Conservation (phyloP, 2,888 invertebrate genomes). For the Elgonia sp. region DNA sequence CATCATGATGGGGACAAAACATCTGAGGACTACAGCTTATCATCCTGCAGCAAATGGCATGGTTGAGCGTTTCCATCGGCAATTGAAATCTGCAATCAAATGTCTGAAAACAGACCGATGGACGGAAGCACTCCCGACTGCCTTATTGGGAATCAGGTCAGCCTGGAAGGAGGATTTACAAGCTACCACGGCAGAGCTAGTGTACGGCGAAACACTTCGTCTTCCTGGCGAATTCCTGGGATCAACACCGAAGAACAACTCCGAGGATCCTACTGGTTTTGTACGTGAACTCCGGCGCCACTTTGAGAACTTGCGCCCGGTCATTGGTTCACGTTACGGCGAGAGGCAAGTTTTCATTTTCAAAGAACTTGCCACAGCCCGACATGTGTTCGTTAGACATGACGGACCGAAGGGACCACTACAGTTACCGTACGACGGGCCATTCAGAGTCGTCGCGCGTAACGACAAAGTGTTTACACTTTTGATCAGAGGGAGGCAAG, state of each 20-base stretch:
- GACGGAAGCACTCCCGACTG: constrained; percentile 76
- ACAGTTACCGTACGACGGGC: constrained; percentile 25
- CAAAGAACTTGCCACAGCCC: constrained; percentile 28
- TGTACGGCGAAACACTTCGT: constrained; percentile 78
- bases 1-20: constrained; percentile 19
- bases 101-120: constrained; percentile 22
- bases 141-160: constrained; percentile 77
- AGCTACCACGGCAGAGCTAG: constrained; percentile 77
- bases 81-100: constrained; percentile 41
- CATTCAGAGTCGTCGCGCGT: neutral
- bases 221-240: constrained; percentile 73
- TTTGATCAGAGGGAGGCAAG: too few relatives aligned
- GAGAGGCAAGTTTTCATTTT: constrained; percentile 32
- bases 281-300: constrained; percentile 41
- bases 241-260: neutral
- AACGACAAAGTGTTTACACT: too few relatives aligned
- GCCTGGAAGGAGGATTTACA: constrained; percentile 80
- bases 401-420: constrained; percentile 8
- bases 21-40: constrained; percentile 52
- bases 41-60: constrained; percentile 72
- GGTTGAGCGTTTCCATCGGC: constrained; percentile 43
- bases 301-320: constrained; percentile 26
- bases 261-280: too few relatives aligned
- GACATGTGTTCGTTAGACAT: constrained; percentile 18
- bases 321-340: constrained; percentile 7